Evolutionary conservation across 2,888 invertebrate species (phyloP), one percentile per base, ranked within the genome.

Genomic region (Hyppa rectilinea): DNA sequence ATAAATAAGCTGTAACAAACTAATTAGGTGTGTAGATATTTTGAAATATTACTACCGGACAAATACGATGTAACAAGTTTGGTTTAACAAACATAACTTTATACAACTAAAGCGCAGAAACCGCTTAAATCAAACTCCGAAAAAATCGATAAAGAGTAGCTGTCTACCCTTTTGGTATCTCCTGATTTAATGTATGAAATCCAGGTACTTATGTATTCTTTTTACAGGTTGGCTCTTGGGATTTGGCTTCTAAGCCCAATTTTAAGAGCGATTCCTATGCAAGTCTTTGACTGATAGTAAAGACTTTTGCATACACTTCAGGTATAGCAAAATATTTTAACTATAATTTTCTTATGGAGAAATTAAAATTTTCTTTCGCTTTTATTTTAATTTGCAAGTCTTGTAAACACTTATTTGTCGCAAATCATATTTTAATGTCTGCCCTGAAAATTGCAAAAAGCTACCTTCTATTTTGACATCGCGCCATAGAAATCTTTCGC

Each of bases 161-260:
- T 36, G 4, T 20, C 23, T 40, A 23, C 31, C n/a, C 26, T 52
- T 26, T 66, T 23, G 26, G n/a, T 34, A 77, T 47, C 53, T 53
- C 31, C 26, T 38, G 53, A 45, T 40, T 76, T 76, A 52, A 64
- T 75, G 38, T 40, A 53, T 47, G 38, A 67, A 47, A 76, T 71
- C 47, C 71, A 47, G 38, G 45, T 76, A 40, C 77, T 76, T 53
- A 67, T 23, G 52, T 47, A 71, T 71, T 71, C 69, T 68, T 68
- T 76, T 68, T 47, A 40, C n/a, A 26, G 4, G n/a, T 1, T 5
- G 29, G 31, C 45, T 47, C 31, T 53, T 29, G 69, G 34, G 69
- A 31, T 40, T 71, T n/a, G 38, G 23, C 7, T 29, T 26, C 17
- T 45, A 47, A 45, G 34, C 12, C 43, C 17, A 26, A 17, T 75